Evolutionary conservation across 2,888 invertebrate species (phyloP).

Genomic region (Odontocolon sp.): DNA sequence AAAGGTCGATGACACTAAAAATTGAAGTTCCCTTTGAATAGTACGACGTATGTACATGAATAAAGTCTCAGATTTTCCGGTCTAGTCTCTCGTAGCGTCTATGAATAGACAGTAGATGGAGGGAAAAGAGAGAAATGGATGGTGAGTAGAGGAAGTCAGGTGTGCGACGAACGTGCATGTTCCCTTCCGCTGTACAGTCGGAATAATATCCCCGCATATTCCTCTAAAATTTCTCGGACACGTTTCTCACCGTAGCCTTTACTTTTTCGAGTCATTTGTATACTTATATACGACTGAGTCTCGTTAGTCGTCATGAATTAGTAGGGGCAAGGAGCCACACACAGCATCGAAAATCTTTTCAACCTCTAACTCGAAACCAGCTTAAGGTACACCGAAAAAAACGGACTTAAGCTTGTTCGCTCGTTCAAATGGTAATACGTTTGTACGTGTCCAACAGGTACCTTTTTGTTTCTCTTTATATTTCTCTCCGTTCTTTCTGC

Average conservation of each 20-base stretch:
- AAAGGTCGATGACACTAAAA: conserved; percentile 47
- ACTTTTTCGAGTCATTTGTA: background rate
- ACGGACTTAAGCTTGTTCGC: conserved; percentile 19
- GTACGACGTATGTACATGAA: background rate
- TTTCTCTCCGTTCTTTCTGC: conserved; percentile 30
- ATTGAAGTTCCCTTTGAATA: background rate
- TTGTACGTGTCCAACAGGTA: conserved; percentile 42
- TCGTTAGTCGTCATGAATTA: conserved; percentile 53
- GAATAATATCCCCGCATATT: conserved; percentile 16
- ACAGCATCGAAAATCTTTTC: conserved; percentile 22
- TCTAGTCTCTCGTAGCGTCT: background rate
- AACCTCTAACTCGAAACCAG: no score
- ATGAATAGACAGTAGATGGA: conserved; percentile 10
- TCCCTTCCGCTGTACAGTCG: conserved; percentile 25
- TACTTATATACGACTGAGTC: conserved; percentile 5
- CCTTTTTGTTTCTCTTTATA: conserved; percentile 33
- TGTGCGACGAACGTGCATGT: conserved; percentile 54
- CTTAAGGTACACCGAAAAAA: conserved; percentile 17
- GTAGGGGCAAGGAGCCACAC: conserved; percentile 29
- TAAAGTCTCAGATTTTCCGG: conserved; percentile 49
- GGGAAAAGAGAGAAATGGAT: conserved; percentile 12
- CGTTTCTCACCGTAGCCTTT: conserved; percentile 38
- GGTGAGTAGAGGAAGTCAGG: conserved; percentile 60
- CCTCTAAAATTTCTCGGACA: conserved; percentile 47
- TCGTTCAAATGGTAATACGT: conserved; percentile 54